Base-by-base conservation (phyloP, 2,797 vertebrate species). In the Pangasius macronema region DNA sequence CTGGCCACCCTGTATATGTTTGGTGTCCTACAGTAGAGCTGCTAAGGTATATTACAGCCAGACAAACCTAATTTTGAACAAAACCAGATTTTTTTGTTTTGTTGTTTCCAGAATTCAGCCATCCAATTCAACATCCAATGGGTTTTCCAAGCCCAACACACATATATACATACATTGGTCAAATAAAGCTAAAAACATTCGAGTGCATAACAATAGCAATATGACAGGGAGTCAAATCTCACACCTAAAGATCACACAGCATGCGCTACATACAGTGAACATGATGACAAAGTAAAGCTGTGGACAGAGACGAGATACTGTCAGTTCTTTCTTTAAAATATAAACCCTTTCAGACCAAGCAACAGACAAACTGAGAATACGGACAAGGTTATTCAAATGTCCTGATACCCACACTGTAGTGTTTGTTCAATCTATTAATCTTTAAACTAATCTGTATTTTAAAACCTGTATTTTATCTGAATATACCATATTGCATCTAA, bases 201-300 rank as follows among this genome's bases (percentile, higher is more conserved):
- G 11, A 8, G 2, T 59, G 77, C 53, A 46, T 63, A 65, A 82
- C 30, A 49, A 51, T 24, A 68, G 59, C 30, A 46, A 67, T 63
- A 84, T 5, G 18, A 65, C 9, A 73, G 11, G 55, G 55, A 61
- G 14, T 73, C 18, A 59, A 84, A 49, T 82, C 33, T 46, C 84
- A 85, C 36, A 80, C 61, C 49, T 67, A 77, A 76, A 87, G 86
- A 88, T 59, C 87, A 86, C 89, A 87, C 24, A 67, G 72, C 88
- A 90, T 88, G 85, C 85, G 59, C 82, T 94, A 97, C 97, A 90
- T 97, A 97, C 97, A 93, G 95, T 97, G 90, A 96, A 97, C 91
- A 97, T 93, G 94, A 98, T 91, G 91, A 97, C 96, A 93, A 96
- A 97, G 93, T 96, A 96, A 92, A 95, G 94, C 95, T 95, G 94